A percentile compares a stretch with the other conserved stretches of the same genome.
phyloP scores from a whole-genome alignment of 2,797 vertebrate species.

The Ctenopoma multispine region DNA sequence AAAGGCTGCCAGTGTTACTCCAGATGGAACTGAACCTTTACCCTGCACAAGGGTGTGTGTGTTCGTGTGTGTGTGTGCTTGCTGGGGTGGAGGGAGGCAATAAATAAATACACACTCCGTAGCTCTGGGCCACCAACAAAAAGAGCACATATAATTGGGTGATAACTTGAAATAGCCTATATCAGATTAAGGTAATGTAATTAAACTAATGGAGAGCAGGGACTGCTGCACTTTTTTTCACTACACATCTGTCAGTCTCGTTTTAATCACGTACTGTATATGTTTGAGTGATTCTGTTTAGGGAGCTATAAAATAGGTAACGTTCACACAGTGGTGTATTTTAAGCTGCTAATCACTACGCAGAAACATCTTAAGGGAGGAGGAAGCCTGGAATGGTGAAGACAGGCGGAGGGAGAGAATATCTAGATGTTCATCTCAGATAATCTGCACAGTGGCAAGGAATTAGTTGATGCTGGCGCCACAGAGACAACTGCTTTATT shows the following conservation, averaged over 20 bases:
- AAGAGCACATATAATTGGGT: slow-evolving; percentile 68
- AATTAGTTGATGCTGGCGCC: slow-evolving; percentile 49
- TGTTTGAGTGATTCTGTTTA: slow-evolving; percentile 57
- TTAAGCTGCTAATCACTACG: slow-evolving; percentile 60
- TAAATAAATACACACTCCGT: slow-evolving; percentile 64
- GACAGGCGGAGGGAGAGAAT: slow-evolving; percentile 30
- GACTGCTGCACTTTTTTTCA: slow-evolving; percentile 49
- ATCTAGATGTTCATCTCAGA: slow-evolving; percentile 70
- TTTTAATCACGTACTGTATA: slow-evolving; percentile 72
- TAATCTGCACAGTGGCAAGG: slow-evolving; percentile 44
- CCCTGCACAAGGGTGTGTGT: slow-evolving; percentile 1
- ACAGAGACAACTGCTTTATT: slow-evolving; percentile 46
- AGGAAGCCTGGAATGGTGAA: slow-evolving; percentile 25
- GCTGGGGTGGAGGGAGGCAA: slow-evolving; percentile 13
- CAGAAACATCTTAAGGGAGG: slow-evolving; percentile 32
- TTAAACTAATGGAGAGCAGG: slow-evolving; percentile 70
- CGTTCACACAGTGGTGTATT: slow-evolving; percentile 56
- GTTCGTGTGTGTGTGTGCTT: slow-evolving; percentile 13
- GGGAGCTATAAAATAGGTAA: slow-evolving; percentile 28
- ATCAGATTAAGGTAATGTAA: slow-evolving; percentile 77
- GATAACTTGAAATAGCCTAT: slow-evolving; percentile 66
- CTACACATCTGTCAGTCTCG: slow-evolving; percentile 59
- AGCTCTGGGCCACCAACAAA: slow-evolving; percentile 69
- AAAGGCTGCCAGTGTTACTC: slow-evolving; percentile 41
- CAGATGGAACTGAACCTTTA: slow-evolving; percentile 40